A percentile compares a stretch with the other conserved stretches of the same genome.
phyloP scores from a whole-genome alignment of 2,113 vertebrate genomes.

The Lasiurus cinereus region DNA sequence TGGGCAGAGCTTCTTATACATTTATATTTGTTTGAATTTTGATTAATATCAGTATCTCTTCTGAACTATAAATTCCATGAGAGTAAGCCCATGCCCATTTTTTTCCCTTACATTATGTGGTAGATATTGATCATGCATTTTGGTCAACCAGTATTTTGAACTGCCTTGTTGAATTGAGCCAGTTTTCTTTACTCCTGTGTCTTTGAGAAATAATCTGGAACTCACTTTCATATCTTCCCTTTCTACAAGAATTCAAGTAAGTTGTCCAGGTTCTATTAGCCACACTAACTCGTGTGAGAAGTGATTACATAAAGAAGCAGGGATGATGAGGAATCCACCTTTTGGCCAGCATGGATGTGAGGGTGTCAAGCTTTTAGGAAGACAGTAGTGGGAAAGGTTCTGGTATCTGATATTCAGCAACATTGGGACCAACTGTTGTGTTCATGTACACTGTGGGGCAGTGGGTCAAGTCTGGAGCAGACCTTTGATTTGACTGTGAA shows the following conservation, averaged over 20 bases:
- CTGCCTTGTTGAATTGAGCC: neutral
- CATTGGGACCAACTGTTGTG: neutral
- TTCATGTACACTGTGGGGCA: neutral
- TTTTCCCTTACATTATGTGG: neutral
- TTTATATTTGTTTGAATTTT: slow-evolving; percentile 8
- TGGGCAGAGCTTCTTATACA: neutral
- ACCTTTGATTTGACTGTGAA: neutral
- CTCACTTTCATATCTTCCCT: neutral
- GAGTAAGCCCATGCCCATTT: neutral
- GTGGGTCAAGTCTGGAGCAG: neutral
- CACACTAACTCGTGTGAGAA: neutral
- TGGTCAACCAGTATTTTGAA: neutral
- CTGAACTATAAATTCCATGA: neutral
- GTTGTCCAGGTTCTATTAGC: neutral
- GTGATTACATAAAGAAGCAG: neutral
- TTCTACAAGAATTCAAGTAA: neutral
- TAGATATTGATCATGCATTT: neutral
- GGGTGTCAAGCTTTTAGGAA: neutral
- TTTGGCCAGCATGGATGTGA: neutral
- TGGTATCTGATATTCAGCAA: neutral
- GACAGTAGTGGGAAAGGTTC: neutral
- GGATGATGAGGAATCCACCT: neutral
- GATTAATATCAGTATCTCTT: neutral
- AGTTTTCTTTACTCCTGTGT: neutral
- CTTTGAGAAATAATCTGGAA: neutral